Conservation (phyloP, 1,140 invertebrate genomes). For the Sipha flava region DNA sequence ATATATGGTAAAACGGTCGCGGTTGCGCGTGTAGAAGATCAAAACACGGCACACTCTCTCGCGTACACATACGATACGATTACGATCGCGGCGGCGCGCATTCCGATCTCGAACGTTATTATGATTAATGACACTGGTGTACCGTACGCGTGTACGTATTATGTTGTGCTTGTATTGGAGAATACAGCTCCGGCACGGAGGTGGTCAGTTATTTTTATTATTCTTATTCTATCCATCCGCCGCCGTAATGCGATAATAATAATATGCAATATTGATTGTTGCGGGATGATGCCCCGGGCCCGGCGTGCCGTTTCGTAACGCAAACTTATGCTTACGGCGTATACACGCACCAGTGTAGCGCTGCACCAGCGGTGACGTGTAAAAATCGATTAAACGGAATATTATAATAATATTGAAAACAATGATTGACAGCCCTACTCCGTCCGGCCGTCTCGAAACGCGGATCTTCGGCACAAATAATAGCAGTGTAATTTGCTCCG, state of each 20-base stretch:
- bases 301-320: neutral
- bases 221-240: neutral
- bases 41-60: too few relatives aligned
- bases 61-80: neutral
- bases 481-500: neutral
- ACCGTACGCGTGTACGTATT: neutral
- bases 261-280: slow-evolving; percentile 5
- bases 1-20: neutral
- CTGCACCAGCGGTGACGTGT: neutral
- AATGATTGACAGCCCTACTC: neutral
- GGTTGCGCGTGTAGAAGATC: neutral
- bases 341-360: too few relatives aligned
- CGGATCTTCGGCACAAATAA: neutral
- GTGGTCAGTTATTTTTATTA: neutral
- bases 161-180: neutral
- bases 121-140: slow-evolving; percentile 18
- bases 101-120: slow-evolving; percentile 12
- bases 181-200: neutral
- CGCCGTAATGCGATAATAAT: neutral
- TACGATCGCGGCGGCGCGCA: neutral
- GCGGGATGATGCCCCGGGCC: neutral
- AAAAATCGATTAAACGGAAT: neutral
- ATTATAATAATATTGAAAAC: neutral
- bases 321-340: too few relatives aligned
- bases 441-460: neutral